Evolutionary conservation across 2,888 invertebrate species (phyloP).

Genomic region (Lasioglossum calceatum): DNA sequence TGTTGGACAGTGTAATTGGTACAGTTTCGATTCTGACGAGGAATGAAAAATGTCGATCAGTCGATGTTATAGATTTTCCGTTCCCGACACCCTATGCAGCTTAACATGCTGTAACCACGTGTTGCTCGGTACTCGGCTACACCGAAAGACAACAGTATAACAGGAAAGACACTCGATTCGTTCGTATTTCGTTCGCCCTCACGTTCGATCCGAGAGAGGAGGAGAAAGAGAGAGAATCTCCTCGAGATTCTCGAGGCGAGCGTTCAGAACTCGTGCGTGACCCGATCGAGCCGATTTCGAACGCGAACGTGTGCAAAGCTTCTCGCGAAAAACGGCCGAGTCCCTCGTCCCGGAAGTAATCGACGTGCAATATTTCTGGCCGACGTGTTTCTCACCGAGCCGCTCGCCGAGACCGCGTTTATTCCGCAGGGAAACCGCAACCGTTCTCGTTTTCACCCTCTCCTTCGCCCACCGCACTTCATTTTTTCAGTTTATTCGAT

Average conservation of each 20-base stretch:
- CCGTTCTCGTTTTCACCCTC: not conserved
- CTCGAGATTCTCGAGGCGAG: constrained; percentile 14
- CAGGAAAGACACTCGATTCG: constrained; percentile 2
- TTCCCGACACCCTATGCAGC: not conserved
- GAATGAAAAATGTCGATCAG: not conserved
- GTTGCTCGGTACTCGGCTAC: not conserved
- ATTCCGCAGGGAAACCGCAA: not conserved
- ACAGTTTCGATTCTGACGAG: not conserved
- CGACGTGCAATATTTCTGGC: not conserved
- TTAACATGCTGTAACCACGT: not conserved
- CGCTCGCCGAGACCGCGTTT: not conserved
- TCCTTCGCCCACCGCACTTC: not conserved
- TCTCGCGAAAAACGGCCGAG: not conserved
- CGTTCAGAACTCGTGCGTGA: constrained; percentile 23
- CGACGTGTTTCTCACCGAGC: not conserved
- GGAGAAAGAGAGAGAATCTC: not conserved
- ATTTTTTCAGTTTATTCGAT: not conserved
- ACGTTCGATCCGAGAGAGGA: not conserved
- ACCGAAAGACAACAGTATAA: not conserved
- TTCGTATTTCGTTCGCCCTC: not conserved
- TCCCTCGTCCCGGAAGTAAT: not conserved
- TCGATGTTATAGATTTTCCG: not conserved
- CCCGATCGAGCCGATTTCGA: constrained; percentile 26
- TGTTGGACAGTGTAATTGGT: no score
- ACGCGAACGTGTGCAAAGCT: constrained; percentile 6